Conservation (phyloP, 2,797 vertebrate genomes). For the Sparidentex hasta region DNA sequence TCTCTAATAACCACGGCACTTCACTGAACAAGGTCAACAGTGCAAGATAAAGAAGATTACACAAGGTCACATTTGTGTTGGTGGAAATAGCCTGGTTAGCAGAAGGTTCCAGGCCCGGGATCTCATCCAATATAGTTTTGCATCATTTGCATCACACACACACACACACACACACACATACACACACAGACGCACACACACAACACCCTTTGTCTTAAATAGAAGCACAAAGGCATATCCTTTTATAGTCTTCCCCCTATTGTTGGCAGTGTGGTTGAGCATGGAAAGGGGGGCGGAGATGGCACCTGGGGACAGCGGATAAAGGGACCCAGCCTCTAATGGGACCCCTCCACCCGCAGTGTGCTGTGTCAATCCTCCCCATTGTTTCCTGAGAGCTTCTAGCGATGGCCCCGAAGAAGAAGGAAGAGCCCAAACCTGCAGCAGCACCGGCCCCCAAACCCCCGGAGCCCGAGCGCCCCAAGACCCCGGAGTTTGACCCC, state of each 20-base stretch:
- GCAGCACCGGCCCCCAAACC: conserved; percentile 78
- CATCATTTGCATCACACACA: conserved; percentile 61
- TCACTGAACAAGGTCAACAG: conserved; percentile 52
- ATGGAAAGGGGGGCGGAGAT: conserved; percentile 67
- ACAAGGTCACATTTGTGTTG: conserved; percentile 35
- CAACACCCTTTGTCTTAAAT: conserved; percentile 90
- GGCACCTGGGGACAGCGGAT: conserved; percentile 79
- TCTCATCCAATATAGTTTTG: conserved; percentile 54
- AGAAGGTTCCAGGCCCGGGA: conserved; percentile 27
- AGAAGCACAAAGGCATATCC: conserved; percentile 89
- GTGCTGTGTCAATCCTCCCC: conserved; percentile 36
- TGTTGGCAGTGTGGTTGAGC: conserved; percentile 69
- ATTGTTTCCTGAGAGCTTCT: conserved; percentile 37
- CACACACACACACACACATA: conserved; percentile 45
- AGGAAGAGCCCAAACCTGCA: conserved; percentile 91
- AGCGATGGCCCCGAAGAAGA: conserved; percentile 96
- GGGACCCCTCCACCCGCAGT: conserved; percentile 56
- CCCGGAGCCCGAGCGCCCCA: conserved; percentile 88
- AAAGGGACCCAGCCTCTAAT: conserved; percentile 73
- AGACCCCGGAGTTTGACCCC: conserved; percentile 92
- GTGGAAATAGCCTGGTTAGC: conserved; percentile 60
- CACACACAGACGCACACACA: conserved; percentile 29
- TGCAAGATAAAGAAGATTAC: conserved; percentile 31
- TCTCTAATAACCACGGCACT: conserved; percentile 32
- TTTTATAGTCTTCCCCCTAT: conserved; percentile 92